A percentile compares a stretch with the other conserved stretches of the same genome.
Conservation (phyloP, 2,888 invertebrate species). For the Teleogryllus oceanicus region DNA sequence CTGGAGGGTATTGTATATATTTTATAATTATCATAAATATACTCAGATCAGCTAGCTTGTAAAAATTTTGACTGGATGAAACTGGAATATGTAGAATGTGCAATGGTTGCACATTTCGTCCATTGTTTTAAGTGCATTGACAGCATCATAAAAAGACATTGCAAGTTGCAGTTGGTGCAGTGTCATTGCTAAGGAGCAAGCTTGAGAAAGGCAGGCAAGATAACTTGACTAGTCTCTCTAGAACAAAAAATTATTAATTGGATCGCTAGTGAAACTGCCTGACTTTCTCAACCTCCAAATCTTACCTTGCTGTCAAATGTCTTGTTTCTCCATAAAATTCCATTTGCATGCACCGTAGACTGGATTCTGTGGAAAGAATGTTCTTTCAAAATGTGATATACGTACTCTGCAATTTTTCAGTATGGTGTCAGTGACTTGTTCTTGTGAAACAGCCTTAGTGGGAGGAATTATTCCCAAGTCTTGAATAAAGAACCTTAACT, state of each 20-base stretch:
- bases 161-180: neutral
- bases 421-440: neutral
- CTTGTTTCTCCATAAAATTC: neutral
- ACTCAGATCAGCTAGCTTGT: conserved; percentile 18
- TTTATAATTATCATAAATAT: neutral
- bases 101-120: neutral
- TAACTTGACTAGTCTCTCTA: too few species aligned
- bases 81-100: neutral
- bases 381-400: neutral
- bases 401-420: neutral
- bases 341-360: neutral
- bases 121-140: neutral
- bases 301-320: neutral
- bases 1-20: neutral
- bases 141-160: neutral
- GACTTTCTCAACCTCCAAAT: too few species aligned
- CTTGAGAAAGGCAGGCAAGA: neutral
- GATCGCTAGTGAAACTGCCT: too few species aligned
- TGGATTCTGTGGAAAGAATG: neutral
- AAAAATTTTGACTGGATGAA: neutral
- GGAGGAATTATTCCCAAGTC: too few species aligned
- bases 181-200: conserved; percentile 5
- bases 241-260: too few species aligned
- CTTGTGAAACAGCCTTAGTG: too few species aligned
- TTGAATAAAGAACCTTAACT: neutral